phyloP scores from a whole-genome alignment of 2,113 vertebrate genomes.

The Pangasianodon hypophthalmus region DNA sequence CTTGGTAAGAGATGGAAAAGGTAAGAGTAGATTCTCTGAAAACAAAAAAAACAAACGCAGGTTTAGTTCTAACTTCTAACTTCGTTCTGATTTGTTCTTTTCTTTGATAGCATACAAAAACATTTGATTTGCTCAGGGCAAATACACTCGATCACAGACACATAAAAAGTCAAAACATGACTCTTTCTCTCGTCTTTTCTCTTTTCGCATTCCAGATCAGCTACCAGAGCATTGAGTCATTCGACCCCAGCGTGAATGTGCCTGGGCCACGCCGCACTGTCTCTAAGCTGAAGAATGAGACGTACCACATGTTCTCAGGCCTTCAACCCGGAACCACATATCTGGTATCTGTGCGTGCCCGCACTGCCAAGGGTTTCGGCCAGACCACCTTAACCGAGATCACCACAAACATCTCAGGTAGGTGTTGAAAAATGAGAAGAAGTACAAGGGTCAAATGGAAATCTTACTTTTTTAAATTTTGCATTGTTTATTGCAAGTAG shows the following conservation, averaged over 20 bases:
- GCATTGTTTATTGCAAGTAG: neutral
- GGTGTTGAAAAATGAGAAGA: conserved; percentile 12
- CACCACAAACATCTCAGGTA: conserved; percentile 97
- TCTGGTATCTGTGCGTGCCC: conserved; percentile 89
- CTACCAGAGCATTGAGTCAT: conserved; percentile 95
- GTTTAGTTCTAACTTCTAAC: neutral
- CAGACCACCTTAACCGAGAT: conserved; percentile 90
- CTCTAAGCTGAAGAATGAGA: conserved; percentile 93
- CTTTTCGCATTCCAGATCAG: conserved; percentile 79
- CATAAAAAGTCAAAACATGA: neutral
- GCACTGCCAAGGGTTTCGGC: conserved; percentile 90
- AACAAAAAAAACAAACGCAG: neutral
- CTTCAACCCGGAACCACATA: conserved; percentile 95
- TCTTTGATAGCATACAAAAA: neutral
- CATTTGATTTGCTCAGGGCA: neutral
- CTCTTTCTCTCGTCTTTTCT: neutral
- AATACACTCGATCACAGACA: neutral
- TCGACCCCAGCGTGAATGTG: conserved; percentile 87
- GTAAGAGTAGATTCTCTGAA: neutral
- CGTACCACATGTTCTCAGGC: conserved; percentile 94
- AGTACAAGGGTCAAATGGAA: neutral
- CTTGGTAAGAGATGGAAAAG: neutral
- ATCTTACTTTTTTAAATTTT: neutral
- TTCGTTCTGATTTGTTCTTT: neutral
- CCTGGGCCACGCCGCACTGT: conserved; percentile 88